phyloP scores from a whole-genome alignment of 2,113 vertebrate genomes.

The Campylomormyrus numenius region DNA sequence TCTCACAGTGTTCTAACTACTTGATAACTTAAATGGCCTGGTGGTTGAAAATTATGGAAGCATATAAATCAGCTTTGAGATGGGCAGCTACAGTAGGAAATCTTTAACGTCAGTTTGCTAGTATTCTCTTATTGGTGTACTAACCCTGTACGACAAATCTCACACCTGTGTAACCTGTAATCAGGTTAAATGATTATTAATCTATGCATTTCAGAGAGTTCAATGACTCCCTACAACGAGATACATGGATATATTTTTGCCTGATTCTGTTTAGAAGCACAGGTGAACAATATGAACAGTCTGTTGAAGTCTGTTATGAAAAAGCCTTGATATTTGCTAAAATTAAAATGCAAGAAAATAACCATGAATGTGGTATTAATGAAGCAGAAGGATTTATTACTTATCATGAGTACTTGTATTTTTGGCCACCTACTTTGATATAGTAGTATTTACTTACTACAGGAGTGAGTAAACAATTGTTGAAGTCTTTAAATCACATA shows the following conservation, averaged over 20 bases:
- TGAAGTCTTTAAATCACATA: neutral
- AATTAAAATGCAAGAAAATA: neutral
- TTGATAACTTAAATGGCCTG: neutral
- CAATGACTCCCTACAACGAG: neutral
- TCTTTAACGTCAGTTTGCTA: neutral
- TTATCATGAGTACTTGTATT: neutral
- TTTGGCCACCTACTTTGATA: neutral
- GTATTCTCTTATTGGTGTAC: neutral
- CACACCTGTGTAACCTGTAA: neutral
- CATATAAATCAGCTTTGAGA: neutral
- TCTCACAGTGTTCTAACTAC: neutral
- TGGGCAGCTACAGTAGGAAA: neutral
- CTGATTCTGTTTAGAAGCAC: neutral
- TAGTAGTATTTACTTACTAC: neutral
- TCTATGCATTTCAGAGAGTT: neutral
- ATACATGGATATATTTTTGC: neutral
- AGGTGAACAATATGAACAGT: neutral
- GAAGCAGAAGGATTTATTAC: neutral
- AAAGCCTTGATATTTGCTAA: neutral
- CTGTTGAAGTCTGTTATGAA: neutral
- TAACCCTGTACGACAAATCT: neutral
- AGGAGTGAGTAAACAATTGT: neutral
- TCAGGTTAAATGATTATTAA: neutral
- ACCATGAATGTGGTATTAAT: neutral
- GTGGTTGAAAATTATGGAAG: neutral